A percentile compares a stretch with the other conserved stretches of the same genome.
phyloP scores from a whole-genome alignment of 2,797 vertebrate genomes.

The Anguilla anguilla region DNA sequence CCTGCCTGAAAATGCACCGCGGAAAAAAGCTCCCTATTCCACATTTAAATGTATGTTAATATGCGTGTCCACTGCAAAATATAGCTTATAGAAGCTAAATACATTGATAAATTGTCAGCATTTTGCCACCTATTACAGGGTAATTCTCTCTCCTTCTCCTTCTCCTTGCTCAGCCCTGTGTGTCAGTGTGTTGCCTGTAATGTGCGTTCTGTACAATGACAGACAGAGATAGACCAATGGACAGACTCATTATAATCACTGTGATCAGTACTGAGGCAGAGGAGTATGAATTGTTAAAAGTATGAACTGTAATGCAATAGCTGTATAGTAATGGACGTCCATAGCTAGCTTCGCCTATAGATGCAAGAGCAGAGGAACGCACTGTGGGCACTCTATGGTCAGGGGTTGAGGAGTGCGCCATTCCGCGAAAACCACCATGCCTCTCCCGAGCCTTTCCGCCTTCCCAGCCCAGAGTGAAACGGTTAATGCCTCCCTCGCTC shows the following conservation, averaged over 20 bases:
- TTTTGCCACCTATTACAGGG: background rate
- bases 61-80: background rate
- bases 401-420: background rate
- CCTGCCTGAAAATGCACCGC: background rate
- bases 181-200: background rate
- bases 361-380: background rate
- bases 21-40: background rate
- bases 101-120: background rate
- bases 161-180: background rate
- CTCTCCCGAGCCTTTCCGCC: background rate
- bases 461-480: constrained; percentile 50
- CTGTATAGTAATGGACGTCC: background rate
- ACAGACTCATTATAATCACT: background rate
- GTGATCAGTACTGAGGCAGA: background rate
- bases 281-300: background rate
- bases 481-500: constrained; percentile 62
- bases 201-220: background rate
- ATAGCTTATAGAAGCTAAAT: background rate
- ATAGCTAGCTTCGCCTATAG: background rate
- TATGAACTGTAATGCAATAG: background rate
- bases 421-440: background rate
- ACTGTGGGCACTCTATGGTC: background rate
- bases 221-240: background rate
- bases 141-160: background rate
- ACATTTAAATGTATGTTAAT: background rate